Evolutionary conservation across 2,797 vertebrate species (phyloP), one percentile per base, ranked within the genome.

Genomic region (Coregonus sp.): DNA sequence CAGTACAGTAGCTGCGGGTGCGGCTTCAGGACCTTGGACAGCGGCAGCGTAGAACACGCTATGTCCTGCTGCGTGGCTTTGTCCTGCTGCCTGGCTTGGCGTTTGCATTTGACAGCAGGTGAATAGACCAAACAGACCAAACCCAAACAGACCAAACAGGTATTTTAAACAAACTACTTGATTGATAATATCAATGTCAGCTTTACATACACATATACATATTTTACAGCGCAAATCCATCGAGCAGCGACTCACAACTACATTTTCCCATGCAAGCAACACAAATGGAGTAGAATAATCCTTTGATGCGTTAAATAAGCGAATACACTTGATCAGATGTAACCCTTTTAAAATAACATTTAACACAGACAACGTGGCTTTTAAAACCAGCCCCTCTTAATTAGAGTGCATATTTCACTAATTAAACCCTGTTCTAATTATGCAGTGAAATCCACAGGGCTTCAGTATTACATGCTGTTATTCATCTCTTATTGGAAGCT

Each of bases 401-500:
- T 89, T 90, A 87, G 83, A 80, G 80, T 70, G 78, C 78, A 88
- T 87, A 81, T 85, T 88, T 85, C 56, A 75, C 84, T 90, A 91
- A 92, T 92, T 86, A 90, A 89, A 89, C 81, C 75, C 78, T 85
- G 89, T 86, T 86, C 80, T 89, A 88, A 91, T 91, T 90, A 91
- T 79, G 80, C 81, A 52, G 72, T 74, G 40, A 78, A 51, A 40
- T 82, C 85, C 86, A 87, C 0, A 63, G 84, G 84, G 86, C 70
- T 85, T 83, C 74, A 72, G 73, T 79, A 81, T 89, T 87, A 85
- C 83, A 86, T 86, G 88, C 87, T 81, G 86, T 90, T 85, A 83
- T 88, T 92, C 88, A 86, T 84, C 85, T 88, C 89, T 91, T 86
- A 90, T 87, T 75, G 72, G 74, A 81, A 87, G 78, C 75, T 80